Conservation (phyloP, 2,888 invertebrate species). For the Blastobasis lacticolella region DNA sequence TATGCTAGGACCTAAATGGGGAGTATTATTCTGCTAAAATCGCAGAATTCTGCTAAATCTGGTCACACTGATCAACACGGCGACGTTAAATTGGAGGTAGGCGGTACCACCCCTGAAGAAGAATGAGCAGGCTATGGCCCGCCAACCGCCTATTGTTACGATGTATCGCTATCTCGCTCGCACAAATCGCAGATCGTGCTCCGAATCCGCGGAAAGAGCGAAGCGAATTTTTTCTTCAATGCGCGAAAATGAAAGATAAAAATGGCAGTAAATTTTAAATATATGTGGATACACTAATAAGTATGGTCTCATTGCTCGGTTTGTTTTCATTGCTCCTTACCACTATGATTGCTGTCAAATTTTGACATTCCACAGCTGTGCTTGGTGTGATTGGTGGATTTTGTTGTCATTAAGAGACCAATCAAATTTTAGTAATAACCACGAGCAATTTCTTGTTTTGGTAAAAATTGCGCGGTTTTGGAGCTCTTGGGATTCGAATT, state of each 20-base stretch:
- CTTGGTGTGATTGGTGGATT: conserved; percentile 10
- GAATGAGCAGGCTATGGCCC: too few relatives aligned
- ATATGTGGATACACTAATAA: conserved; percentile 7
- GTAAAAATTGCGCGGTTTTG: conserved; percentile 51
- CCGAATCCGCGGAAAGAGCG: background rate
- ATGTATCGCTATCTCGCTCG: too few relatives aligned
- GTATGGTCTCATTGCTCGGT: too few relatives aligned
- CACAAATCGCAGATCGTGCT: too few relatives aligned
- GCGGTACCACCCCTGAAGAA: too few relatives aligned
- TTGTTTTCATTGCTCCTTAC: too few relatives aligned
- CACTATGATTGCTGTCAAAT: background rate
- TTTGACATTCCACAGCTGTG: background rate
- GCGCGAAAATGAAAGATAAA: background rate
- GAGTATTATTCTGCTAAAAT: too few relatives aligned
- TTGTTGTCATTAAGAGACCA: conserved; percentile 1
- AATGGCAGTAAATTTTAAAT: background rate
- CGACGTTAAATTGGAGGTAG: too few relatives aligned
- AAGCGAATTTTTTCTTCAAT: background rate
- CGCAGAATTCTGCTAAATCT: too few relatives aligned
- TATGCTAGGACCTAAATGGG: too few relatives aligned
- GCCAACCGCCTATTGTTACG: too few relatives aligned
- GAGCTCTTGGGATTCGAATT: conserved; percentile 28
- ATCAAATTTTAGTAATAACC: background rate
- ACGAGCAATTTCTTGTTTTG: conserved; percentile 24
- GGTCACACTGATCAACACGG: too few relatives aligned